phyloP scores from a whole-genome alignment of 2,797 vertebrate genomes.

The Crocidura indochinensis region DNA sequence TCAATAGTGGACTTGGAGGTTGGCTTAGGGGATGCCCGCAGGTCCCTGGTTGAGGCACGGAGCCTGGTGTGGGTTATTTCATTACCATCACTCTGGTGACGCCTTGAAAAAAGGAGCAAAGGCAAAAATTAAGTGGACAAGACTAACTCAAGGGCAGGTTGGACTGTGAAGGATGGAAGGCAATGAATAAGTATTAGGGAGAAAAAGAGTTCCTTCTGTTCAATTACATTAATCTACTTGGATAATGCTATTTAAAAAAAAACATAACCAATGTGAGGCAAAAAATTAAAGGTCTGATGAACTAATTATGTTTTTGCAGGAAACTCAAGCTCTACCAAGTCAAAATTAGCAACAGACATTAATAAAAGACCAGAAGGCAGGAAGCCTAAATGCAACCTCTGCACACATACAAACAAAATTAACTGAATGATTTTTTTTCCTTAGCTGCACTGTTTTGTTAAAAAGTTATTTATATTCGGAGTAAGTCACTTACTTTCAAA shows the following conservation, averaged over 20 bases:
- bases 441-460: background rate
- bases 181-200: background rate
- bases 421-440: constrained; percentile 14
- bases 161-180: constrained; percentile 39
- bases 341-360: constrained; percentile 34
- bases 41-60: constrained; percentile 95
- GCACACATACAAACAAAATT: constrained; percentile 25
- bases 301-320: constrained; percentile 29
- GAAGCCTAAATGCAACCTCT: constrained; percentile 43
- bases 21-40: constrained; percentile 95
- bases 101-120: constrained; percentile 89
- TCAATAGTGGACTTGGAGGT: constrained; percentile 95
- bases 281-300: constrained; percentile 21
- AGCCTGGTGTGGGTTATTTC: constrained; percentile 95
- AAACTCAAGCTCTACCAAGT: constrained; percentile 4
- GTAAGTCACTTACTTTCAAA: constrained; percentile 43
- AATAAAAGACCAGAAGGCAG: constrained; percentile 44
- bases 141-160: constrained; percentile 57
- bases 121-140: constrained; percentile 71
- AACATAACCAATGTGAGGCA: constrained; percentile 69
- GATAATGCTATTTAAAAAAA: constrained; percentile 73
- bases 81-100: constrained; percentile 96
- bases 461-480: constrained; percentile 42
- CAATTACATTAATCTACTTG: constrained; percentile 51
- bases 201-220: constrained; percentile 54